Percentiles rank a stretch among this genome's conserved stretches.
Evolutionary conservation across 2,113 vertebrate genomes (phyloP).

Genomic region (Eclectus roratus): DNA sequence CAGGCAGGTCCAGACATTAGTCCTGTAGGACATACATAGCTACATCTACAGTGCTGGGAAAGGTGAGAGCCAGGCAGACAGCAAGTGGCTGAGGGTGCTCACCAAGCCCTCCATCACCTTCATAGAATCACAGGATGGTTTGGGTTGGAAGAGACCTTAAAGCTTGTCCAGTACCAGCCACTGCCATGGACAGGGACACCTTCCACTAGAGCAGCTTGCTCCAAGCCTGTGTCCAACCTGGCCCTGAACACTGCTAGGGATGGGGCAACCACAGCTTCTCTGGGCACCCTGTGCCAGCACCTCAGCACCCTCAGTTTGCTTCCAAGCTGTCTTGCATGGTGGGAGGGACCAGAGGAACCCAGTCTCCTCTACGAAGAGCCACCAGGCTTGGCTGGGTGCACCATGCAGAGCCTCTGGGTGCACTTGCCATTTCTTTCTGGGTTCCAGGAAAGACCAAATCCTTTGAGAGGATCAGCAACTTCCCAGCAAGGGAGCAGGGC

Average conservation of each 20-base stretch:
- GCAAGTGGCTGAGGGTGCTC: background rate
- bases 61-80: background rate
- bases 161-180: background rate
- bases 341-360: fast-evolving
- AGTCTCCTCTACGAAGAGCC: background rate
- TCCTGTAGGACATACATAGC: background rate
- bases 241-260: background rate
- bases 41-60: background rate
- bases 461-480: background rate
- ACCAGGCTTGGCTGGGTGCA: background rate
- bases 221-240: background rate
- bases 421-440: background rate
- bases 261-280: background rate
- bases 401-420: background rate
- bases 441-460: background rate
- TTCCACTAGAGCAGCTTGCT: background rate
- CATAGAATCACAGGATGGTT: background rate
- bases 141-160: background rate
- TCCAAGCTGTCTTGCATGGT: background rate
- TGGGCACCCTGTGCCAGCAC: background rate
- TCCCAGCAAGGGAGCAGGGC: background rate
- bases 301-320: background rate
- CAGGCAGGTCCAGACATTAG: background rate
- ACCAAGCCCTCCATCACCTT: background rate
- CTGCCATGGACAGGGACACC: background rate